These are phyloP conservation scores for Martes flavigula DNA, from an alignment of 2,797 vertebrate genomes.

Conservation along the genomic window DNA sequence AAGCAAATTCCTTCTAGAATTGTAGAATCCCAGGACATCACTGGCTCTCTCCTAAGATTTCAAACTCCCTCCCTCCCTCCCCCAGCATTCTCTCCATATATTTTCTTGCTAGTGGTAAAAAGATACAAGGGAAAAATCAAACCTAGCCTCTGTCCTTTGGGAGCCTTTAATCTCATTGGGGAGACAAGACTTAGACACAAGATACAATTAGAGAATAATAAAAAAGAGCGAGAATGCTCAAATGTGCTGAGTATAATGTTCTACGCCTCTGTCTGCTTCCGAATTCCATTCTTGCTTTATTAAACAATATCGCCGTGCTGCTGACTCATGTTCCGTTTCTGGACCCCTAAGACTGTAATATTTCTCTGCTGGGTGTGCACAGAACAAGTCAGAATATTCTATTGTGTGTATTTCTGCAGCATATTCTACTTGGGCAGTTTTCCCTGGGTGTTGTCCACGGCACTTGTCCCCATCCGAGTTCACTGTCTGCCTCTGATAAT, in stretches of 20 bases:
- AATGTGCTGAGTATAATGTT: conserved; percentile 47
- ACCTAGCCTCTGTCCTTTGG: background rate
- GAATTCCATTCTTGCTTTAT: conserved; percentile 2
- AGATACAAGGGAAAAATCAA: background rate
- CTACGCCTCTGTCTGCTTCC: background rate
- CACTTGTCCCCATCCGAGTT: background rate
- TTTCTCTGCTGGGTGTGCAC: background rate
- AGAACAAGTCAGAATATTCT: background rate
- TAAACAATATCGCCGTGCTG: background rate
- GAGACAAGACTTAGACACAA: conserved; percentile 30
- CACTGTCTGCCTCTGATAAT: background rate
- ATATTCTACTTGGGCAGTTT: background rate
- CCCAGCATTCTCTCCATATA: background rate
- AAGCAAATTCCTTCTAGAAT: background rate
- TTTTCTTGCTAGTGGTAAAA: conserved; percentile 37
- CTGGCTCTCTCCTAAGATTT: background rate
- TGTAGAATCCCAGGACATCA: background rate
- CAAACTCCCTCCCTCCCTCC: background rate
- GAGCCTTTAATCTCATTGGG: conserved; percentile 37
- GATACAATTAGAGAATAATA: conserved; percentile 39
- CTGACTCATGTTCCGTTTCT: conserved; percentile 52
- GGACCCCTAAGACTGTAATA: background rate
- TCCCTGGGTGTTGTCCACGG: background rate
- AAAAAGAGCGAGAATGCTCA: background rate
- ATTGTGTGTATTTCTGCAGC: background rate